A percentile compares a stretch with the other conserved stretches of the same genome.
Evolutionary conservation across 2,113 vertebrate species (phyloP).

Genomic region (Nibea albiflora): DNA sequence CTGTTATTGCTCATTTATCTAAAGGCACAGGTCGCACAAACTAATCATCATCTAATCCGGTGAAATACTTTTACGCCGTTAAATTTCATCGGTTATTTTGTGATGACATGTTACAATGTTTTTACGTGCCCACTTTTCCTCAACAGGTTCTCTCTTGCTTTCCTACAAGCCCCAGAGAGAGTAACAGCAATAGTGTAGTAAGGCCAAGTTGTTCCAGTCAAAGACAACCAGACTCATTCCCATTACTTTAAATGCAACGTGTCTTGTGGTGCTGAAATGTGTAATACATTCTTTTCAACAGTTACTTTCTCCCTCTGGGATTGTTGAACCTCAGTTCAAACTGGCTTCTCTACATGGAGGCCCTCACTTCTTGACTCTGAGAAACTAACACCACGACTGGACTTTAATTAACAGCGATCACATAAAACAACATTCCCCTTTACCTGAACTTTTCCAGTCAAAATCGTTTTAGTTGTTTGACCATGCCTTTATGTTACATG

Average conservation of each 20-base stretch:
- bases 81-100: conserved; percentile 17
- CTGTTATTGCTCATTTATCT: not conserved
- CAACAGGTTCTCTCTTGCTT: conserved; percentile 23
- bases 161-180: conserved; percentile 25
- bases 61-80: conserved; percentile 6
- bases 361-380: conserved; percentile 4
- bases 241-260: conserved; percentile 43
- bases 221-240: conserved; percentile 48
- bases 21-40: conserved; percentile 19
- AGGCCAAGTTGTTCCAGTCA: conserved; percentile 52
- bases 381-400: conserved; percentile 5
- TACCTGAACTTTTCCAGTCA: not conserved
- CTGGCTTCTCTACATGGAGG: conserved; percentile 22
- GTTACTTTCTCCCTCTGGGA: conserved; percentile 30
- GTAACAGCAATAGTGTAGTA: not conserved
- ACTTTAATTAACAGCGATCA: not conserved
- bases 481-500: not conserved
- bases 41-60: not conserved
- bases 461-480: not conserved
- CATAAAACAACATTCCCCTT: not conserved
- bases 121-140: conserved; percentile 10
- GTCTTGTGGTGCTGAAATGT: conserved; percentile 56
- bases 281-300: conserved; percentile 19
- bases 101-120: conserved; percentile 10
- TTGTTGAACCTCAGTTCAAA: conserved; percentile 17